Percentiles rank a stretch among this genome's conserved stretches.
These are phyloP conservation scores for Nyctalus aviator DNA, from an alignment of 2,797 vertebrate species.

Conservation along the genomic window DNA sequence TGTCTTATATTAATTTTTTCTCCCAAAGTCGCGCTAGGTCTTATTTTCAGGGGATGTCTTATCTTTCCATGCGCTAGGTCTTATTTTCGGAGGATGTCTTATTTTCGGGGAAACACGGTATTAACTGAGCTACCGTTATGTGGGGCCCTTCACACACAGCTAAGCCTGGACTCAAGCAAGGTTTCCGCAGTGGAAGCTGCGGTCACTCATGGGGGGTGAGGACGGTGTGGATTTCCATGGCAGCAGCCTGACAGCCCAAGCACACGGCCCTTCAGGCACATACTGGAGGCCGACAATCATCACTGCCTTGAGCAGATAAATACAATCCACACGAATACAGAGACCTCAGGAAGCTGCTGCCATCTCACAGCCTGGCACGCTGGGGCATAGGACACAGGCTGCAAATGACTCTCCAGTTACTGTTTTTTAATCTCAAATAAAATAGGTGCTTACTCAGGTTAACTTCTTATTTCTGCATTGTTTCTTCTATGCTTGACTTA, in stretches of 20 bases:
- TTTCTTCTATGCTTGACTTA: background rate
- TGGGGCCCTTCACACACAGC: background rate
- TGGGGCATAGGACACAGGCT: background rate
- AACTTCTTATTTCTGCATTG: background rate
- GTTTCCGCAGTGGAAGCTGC: background rate
- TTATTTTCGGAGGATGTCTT: no score
- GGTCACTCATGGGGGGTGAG: background rate
- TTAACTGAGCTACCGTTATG: no score
- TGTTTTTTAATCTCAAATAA: background rate
- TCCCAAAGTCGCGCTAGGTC: no score
- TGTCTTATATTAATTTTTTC: no score
- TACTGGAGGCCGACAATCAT: rapidly evolving
- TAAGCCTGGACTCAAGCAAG: background rate
- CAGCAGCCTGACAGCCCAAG: no score
- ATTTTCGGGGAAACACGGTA: no score
- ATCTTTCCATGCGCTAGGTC: no score
- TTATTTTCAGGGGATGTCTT: no score
- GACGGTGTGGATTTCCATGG: background rate
- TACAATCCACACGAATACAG: rapidly evolving
- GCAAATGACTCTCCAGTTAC: background rate
- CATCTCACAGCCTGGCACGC: background rate
- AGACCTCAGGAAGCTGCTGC: background rate
- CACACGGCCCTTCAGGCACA: rapidly evolving
- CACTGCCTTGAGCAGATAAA: background rate
- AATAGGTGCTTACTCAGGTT: background rate